These are phyloP conservation scores for Acanthaster planci DNA, from an alignment of 35 echinoderm and acorn worm genomes.

Conservation along the genomic window DNA sequence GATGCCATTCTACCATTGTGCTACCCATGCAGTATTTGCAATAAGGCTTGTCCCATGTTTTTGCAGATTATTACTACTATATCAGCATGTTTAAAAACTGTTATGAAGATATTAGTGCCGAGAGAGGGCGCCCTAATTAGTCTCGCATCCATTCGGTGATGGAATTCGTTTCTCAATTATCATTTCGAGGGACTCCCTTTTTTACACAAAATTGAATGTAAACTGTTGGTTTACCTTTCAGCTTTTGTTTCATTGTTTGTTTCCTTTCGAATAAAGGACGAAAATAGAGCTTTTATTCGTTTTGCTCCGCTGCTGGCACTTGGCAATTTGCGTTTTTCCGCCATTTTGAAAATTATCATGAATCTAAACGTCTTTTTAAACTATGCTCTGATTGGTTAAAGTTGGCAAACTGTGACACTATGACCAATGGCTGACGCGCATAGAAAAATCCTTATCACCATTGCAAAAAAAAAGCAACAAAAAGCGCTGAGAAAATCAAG, in stretches of 20 bases:
- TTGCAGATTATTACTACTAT: no score
- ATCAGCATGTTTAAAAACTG: no score
- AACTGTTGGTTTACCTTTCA: not conserved
- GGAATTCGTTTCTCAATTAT: not conserved
- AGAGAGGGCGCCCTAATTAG: not conserved
- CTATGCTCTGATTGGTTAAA: not conserved
- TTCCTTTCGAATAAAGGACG: slow-evolving; percentile 38
- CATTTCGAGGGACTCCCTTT: no score
- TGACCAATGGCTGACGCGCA: not conserved
- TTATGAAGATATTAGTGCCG: no score
- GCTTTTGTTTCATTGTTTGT: not conserved
- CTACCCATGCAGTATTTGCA: no score
- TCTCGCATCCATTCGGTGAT: not conserved
- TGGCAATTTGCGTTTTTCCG: not conserved
- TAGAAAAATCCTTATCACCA: not conserved
- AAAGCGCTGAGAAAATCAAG: not conserved
- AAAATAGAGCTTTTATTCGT: slow-evolving; percentile 43
- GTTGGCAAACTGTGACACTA: not conserved
- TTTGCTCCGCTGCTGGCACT: slow-evolving; percentile 2
- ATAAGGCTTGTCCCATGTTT: no score
- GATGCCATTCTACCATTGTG: no score
- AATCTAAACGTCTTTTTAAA: not conserved
- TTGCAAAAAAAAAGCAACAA: not conserved
- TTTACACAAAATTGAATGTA: not conserved
- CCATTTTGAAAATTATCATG: not conserved